Conservation (phyloP, 2,113 vertebrate genomes). For the Carassius auratus region DNA sequence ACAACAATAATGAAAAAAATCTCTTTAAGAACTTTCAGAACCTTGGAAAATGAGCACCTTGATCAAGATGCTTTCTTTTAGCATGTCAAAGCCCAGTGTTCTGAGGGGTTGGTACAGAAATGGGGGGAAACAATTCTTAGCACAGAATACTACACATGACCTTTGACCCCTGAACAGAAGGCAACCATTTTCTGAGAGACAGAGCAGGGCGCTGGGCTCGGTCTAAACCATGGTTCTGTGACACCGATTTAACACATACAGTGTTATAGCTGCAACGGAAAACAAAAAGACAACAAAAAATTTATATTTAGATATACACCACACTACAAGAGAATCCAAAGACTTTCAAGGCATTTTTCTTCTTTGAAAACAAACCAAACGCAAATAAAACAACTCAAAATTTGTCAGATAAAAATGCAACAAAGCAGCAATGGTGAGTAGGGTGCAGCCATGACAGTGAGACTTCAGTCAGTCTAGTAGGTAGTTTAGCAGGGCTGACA, state of each 20-base stretch:
- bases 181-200: slow-evolving; percentile 58
- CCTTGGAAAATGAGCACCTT: slow-evolving; percentile 15
- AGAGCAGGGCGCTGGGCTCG: slow-evolving; percentile 52
- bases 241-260: slow-evolving; percentile 56
- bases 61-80: slow-evolving; percentile 21
- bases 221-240: slow-evolving; percentile 49
- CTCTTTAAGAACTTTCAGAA: slow-evolving; percentile 13
- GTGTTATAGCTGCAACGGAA: slow-evolving; percentile 53
- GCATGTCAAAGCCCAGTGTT: slow-evolving; percentile 38
- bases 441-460: slow-evolving; percentile 89
- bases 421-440: slow-evolving; percentile 77
- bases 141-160: slow-evolving; percentile 43
- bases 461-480: slow-evolving; percentile 88
- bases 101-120: slow-evolving; percentile 54
- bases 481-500: slow-evolving; percentile 95
- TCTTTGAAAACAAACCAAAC: slow-evolving; percentile 66
- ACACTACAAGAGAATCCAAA: slow-evolving; percentile 51
- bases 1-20: slow-evolving; percentile 43
- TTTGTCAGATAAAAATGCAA: slow-evolving; percentile 54
- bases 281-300: slow-evolving; percentile 49
- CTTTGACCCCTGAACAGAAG: slow-evolving; percentile 72
- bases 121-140: slow-evolving; percentile 40
- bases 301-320: slow-evolving; percentile 43
- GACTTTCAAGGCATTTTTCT: slow-evolving; percentile 69
- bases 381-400: slow-evolving; percentile 69